Percentiles rank a stretch among this genome's conserved stretches.
Evolutionary conservation across 2,113 vertebrate species (phyloP).

Genomic region (Cebus imitator): DNA sequence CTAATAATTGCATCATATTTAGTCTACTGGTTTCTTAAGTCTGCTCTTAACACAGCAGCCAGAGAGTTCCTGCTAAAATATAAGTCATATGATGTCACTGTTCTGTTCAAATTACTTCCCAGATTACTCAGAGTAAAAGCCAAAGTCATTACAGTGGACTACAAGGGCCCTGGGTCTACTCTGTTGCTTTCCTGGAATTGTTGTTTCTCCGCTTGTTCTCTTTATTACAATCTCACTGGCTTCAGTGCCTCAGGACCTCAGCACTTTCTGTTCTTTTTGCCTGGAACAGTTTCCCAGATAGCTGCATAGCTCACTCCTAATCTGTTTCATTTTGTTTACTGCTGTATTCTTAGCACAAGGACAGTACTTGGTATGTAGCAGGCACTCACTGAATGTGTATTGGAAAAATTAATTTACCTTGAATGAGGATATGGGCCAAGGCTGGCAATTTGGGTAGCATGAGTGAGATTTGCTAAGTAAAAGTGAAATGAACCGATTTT

Average conservation of each 20-base stretch:
- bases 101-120: not conserved
- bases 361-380: not conserved
- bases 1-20: not conserved
- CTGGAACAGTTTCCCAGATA: not conserved
- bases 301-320: not conserved
- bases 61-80: not conserved
- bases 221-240: not conserved
- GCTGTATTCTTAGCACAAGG: not conserved
- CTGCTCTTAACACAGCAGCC: not conserved
- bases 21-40: not conserved
- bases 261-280: not conserved
- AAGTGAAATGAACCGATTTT: not conserved
- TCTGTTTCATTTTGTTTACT: constrained; percentile 13
- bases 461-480: not conserved
- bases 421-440: not conserved
- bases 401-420: not conserved
- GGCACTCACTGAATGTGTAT: not conserved
- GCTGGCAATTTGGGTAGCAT: not conserved
- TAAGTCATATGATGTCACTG: not conserved
- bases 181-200: not conserved
- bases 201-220: not conserved
- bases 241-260: not conserved
- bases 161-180: not conserved
- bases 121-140: not conserved
- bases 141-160: not conserved